phyloP scores from a whole-genome alignment of 2,888 invertebrate species.

The Polydrusus pterygomalis region DNA sequence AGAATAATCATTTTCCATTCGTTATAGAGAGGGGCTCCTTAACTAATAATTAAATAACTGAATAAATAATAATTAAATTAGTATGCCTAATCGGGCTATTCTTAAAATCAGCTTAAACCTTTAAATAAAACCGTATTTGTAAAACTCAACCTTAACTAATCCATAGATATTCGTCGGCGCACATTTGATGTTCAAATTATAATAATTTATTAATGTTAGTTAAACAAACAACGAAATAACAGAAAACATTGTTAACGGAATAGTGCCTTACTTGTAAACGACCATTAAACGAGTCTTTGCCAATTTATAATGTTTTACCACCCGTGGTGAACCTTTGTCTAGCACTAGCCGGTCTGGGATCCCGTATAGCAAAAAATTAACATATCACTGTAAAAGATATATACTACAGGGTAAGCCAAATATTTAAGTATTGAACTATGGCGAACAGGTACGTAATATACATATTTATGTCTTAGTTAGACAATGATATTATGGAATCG shows the following conservation, averaged over 20 bases:
- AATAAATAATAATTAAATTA: too few species aligned
- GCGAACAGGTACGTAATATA: not conserved
- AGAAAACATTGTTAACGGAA: conserved; percentile 36
- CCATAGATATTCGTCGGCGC: conserved; percentile 9
- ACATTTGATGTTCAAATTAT: conserved; percentile 23
- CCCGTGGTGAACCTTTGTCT: conserved; percentile 43
- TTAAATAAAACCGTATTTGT: too few species aligned
- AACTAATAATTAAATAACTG: not conserved
- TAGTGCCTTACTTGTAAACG: conserved; percentile 37
- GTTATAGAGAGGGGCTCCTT: too few species aligned
- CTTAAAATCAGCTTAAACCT: too few species aligned
- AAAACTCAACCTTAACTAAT: not conserved
- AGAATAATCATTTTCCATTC: too few species aligned
- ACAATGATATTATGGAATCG: too few species aligned
- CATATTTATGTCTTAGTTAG: too few species aligned
- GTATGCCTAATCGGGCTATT: too few species aligned
- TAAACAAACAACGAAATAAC: conserved; percentile 25
- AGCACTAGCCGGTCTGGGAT: conserved; percentile 6
- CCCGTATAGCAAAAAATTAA: conserved; percentile 22
- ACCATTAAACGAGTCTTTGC: conserved; percentile 33
- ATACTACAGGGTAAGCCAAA: not conserved
- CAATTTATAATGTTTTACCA: conserved; percentile 41
- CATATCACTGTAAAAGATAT: conserved; percentile 28
- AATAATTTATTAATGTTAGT: conserved; percentile 35
- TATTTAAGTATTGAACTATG: too few species aligned